Percentiles rank a stretch among this genome's conserved stretches.
These are phyloP conservation scores for Xiphorhynchus elegans DNA, from an alignment of 2,113 vertebrate genomes.

Conservation along the genomic window DNA sequence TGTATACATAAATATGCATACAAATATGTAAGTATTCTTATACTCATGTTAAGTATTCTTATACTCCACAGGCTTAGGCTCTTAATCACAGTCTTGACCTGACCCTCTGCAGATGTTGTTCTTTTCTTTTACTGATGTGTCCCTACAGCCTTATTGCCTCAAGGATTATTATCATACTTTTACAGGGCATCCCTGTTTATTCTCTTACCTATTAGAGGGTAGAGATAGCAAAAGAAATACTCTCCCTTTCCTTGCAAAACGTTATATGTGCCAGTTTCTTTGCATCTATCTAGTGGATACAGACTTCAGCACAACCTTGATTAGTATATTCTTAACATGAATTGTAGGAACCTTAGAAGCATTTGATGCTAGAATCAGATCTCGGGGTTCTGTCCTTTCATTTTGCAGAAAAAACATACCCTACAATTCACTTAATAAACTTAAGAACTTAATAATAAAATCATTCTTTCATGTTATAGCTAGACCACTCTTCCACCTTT, in stretches of 20 bases:
- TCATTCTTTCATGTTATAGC: not conserved
- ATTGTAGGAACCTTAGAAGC: not conserved
- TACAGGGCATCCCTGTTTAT: not conserved
- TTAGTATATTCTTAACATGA: not conserved
- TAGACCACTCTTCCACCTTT: not conserved
- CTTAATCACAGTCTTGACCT: not conserved
- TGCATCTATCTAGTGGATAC: not conserved
- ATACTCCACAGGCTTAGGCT: not conserved
- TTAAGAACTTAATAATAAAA: not conserved
- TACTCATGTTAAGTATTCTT: not conserved
- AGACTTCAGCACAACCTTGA: not conserved
- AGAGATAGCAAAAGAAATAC: not conserved
- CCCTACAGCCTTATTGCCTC: not conserved
- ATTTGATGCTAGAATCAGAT: not conserved
- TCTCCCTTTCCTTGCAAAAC: not conserved
- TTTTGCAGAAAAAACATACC: not conserved
- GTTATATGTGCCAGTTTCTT: not conserved
- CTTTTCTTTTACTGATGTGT: not conserved
- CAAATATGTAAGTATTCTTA: not conserved
- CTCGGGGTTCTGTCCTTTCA: not conserved
- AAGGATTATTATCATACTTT: not conserved
- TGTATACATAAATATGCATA: too few relatives aligned
- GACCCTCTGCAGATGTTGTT: not conserved
- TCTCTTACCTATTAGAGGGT: not conserved
- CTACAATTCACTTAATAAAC: not conserved